Evolutionary conservation across 2,113 vertebrate species (phyloP), one percentile per base, ranked within the genome.

Genomic region (Pseudorhombus dupliciocellatus): DNA sequence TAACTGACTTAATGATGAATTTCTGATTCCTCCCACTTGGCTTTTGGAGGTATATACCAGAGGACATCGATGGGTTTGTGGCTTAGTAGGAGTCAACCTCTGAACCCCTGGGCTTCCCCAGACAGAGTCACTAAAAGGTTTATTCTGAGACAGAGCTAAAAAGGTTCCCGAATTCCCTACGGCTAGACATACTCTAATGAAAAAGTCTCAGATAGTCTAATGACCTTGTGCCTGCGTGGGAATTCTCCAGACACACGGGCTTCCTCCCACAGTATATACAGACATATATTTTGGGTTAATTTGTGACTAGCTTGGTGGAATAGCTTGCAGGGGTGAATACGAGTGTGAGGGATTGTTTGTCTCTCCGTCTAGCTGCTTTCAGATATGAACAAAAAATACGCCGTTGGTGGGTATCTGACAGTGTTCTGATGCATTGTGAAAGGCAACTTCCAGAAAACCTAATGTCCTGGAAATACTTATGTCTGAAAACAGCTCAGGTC

Each of bases 11-110:
- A 81, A 75, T 73, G 20, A 53, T 65, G 53, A 60, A 44, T 74
- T 79, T 58, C 42, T 40, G 52, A 79, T 78, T 78, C 31, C 14
- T 67, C 40, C n/a, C 86, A 70, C 79, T 69, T 73, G 59, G 18
- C 34, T 69, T 7, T 11, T 34, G 40, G 60, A 53, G 50, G 55
- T 61, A 28, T 53, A 42, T 63, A 52, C 25, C 10, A 8, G 7
- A 70, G 28, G 68, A 80, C 44, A 63, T 12, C 31, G 42, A n/a
- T 0, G 16, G 14, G 65, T 65, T 5, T 15, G 16, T 16, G 8
- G 18, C n/a, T 68, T 44, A 63, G 20, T 46, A 44, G 0, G 5
- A 30, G 56, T 70, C 34, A 52, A 14, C 16, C 56, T 58, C 20
- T 79, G 80, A 77, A 66, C 70, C 48, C 14, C 21, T 69, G 40